These are phyloP conservation scores for Eugnorisma glareosa DNA, from an alignment of 2,888 invertebrate genomes.

Conservation along the genomic window DNA sequence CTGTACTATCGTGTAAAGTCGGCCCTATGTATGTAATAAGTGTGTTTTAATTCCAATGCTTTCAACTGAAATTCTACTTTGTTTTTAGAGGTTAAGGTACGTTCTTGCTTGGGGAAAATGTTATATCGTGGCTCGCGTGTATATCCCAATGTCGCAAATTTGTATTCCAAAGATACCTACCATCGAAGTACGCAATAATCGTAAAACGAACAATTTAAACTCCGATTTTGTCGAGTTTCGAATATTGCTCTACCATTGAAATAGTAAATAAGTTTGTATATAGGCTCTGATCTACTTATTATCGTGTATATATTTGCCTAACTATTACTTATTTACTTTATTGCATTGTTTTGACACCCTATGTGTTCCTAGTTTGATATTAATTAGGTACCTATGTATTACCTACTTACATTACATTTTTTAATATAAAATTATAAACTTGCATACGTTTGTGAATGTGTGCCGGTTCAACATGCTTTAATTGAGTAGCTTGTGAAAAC, in stretches of 20 bases:
- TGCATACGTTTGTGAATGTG: neutral
- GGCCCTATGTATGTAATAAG: conserved; percentile 74
- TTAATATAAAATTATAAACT: neutral
- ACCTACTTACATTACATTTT: neutral
- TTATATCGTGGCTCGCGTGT: conserved; percentile 77
- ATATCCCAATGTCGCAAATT: conserved; percentile 80
- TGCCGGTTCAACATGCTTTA: neutral
- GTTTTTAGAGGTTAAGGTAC: conserved; percentile 38
- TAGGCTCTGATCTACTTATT: conserved; percentile 62
- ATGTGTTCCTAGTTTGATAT: conserved; percentile 25
- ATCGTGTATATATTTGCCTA: conserved; percentile 25
- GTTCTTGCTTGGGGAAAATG: conserved; percentile 52
- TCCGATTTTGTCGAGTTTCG: conserved; percentile 84
- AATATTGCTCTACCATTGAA: conserved; percentile 76
- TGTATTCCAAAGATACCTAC: conserved; percentile 87
- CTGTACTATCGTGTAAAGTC: conserved; percentile 76
- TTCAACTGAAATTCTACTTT: conserved; percentile 50
- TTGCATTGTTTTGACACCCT: conserved; percentile 33
- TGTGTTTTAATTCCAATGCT: conserved; percentile 43
- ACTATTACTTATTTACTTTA: conserved; percentile 60
- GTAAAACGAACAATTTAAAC: conserved; percentile 87
- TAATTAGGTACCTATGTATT: neutral
- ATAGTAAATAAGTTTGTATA: conserved; percentile 71
- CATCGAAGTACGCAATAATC: conserved; percentile 85
- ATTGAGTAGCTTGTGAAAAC: too few species aligned